Evolutionary conservation across 2,113 vertebrate genomes (phyloP).

Genomic region (Lasiurus borealis): DNA sequence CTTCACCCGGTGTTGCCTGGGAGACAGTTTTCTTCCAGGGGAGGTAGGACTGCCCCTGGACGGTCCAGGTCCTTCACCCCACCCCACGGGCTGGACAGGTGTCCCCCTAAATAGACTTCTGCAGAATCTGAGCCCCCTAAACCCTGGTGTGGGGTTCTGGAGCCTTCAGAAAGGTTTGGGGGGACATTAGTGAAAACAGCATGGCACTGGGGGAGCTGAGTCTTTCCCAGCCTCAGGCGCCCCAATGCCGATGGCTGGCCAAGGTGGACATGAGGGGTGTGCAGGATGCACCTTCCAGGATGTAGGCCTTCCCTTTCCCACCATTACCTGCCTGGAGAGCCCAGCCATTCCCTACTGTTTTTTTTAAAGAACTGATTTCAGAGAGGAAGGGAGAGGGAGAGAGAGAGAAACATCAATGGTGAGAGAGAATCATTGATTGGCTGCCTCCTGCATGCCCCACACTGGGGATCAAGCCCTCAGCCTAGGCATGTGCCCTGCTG

Average conservation of each 20-base stretch:
- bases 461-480: too few relatives aligned
- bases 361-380: too few relatives aligned
- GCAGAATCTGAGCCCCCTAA: not conserved
- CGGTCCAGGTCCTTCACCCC: not conserved
- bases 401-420: too few relatives aligned
- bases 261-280: not conserved
- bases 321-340: not conserved
- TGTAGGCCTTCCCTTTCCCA: fast-evolving
- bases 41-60: not conserved
- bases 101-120: not conserved
- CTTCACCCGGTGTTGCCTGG: not conserved
- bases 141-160: not conserved
- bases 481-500: too few relatives aligned
- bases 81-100: not conserved
- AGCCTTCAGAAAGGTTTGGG: not conserved
- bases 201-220: fast-evolving
- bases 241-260: not conserved
- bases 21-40: not conserved
- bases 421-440: too few relatives aligned
- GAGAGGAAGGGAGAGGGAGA: too few relatives aligned
- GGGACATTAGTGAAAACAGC: not conserved
- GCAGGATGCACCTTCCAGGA: not conserved
- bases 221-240: not conserved
- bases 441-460: too few relatives aligned
- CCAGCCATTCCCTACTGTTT: too few relatives aligned